Base-by-base conservation (phyloP, 1,140 invertebrate species). In the Agrilus planipennis region DNA sequence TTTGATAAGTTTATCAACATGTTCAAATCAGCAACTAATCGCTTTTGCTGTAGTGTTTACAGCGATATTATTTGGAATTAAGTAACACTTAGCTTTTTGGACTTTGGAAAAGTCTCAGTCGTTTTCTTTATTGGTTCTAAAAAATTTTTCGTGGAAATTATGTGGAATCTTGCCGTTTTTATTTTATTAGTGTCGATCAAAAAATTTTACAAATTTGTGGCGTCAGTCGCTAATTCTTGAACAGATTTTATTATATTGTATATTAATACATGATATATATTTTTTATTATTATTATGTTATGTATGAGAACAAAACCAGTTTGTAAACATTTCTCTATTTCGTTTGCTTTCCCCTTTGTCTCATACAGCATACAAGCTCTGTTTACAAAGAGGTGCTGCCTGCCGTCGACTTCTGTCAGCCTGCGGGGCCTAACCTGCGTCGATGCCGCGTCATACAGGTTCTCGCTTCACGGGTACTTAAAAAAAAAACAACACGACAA, bases 331-430 rank as follows among this genome's bases (percentile, higher is more conserved):
- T 67, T 55, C 49, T 64, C 60, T 39, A 63, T 61, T 63, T 40
- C 67, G 55, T 43, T 61, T 61, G 47, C 58, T 68, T 59, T 57
- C 53, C 57, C 57, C 53, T 62, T 62, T 62, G 58, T 62, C 58
- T 59, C 55, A 55, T 60, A 62, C 58, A 62, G 60, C 57, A 52
- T 60, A 62, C 58, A 62, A 55, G 63, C 62, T 60, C 53, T 57
- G 59, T 54, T 55, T 59, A 55, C 54, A 59, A 55, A 58, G 59
- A 63, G 60, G 54, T 53, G 62, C 63, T 54, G 65, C 60, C 55
- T 63, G 62, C 61, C 61, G 62, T 62, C 55, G 55, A 45, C 57
- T 55, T 50, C 57, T 57, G 45, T 60, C 57, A 58, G 57, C 55
- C 57, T 58, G 57, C 52, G 58, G 57, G 52, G 60, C 57, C 56